phyloP scores from a whole-genome alignment of 2,797 vertebrate species.

The Loris lydekkerianus region DNA sequence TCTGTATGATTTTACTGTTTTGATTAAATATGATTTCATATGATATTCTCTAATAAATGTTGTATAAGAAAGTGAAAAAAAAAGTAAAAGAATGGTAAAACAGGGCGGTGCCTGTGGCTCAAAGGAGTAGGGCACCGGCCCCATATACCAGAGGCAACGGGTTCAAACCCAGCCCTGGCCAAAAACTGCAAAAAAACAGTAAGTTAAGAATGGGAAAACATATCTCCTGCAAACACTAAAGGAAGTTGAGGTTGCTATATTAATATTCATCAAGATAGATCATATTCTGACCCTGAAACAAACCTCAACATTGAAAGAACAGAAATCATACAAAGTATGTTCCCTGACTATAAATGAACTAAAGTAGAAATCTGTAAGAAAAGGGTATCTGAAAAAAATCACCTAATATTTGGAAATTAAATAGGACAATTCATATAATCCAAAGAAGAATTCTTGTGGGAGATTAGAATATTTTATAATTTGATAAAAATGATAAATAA shows the following conservation, averaged over 20 bases:
- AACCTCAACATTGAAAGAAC: not conserved
- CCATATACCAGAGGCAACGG: too few species aligned
- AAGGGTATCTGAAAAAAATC: not conserved
- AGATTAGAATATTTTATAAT: not conserved
- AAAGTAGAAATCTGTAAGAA: not conserved
- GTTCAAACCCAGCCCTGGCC: too few species aligned
- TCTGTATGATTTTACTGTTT: too few species aligned
- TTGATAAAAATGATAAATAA: not conserved
- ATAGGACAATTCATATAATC: not conserved
- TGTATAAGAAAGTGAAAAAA: too few species aligned
- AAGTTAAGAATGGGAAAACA: not conserved
- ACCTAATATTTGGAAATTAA: constrained; percentile 1
- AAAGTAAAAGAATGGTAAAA: not conserved
- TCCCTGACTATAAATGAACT: not conserved
- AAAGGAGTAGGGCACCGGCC: too few species aligned
- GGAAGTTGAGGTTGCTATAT: not conserved
- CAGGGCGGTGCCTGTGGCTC: too few species aligned
- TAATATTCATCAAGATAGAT: not conserved
- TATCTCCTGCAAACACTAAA: not conserved
- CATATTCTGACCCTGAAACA: not conserved
- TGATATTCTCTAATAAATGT: too few species aligned
- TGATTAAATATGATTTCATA: too few species aligned
- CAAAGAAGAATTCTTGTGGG: not conserved
- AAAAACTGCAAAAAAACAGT: too few species aligned
- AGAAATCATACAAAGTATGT: not conserved